Evolutionary conservation across 1,140 invertebrate genomes (phyloP), one percentile per base, ranked within the genome.

Genomic region (Solen grandis): DNA sequence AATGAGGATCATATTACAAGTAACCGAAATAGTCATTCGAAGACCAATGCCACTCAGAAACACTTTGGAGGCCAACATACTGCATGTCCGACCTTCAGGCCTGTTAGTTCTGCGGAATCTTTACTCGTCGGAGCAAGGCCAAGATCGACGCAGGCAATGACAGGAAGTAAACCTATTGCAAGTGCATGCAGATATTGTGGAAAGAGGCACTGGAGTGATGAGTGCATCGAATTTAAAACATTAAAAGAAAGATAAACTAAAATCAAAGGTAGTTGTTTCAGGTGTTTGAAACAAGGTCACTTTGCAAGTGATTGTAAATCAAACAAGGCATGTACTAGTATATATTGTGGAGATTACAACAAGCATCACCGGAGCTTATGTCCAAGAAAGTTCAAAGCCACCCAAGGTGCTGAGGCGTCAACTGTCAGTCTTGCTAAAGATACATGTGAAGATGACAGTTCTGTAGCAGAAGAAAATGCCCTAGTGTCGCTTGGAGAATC

Each of bases 401-500:
- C 33, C 19, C 2, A 46, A 2, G 57, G 27, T 25, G 19, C 31
- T n/a, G 33, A 55, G 25, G 33, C 57, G 14, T 35, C 35, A 36
- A 27, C 13, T 4, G 52, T 55, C 35, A 55, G 33, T 2, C 5
- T 3, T 50, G 25, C 5, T 50, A 27, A 2, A 69, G 13, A 65
- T 33, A 33, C 36, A 65, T 10, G 27, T 27, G 62, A 25, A n/a
- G n/a, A n/a, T n/a, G n/a, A n/a, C n/a, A n/a, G n/a, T n/a, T 14
- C 46, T 3, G 2, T 1, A 2, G 68, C 19, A 13, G 38, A 55
- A 22, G 13, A 33, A 65, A 65, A 65, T 65, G 31, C 4, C 5
- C 62, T 65, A 33, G 13, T 65, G 29, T 65, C 62, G 22, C 22
- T 36, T 5, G 41, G 41, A 19, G 65, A 68, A 68, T 50, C 31